Base-by-base conservation (phyloP, 2,113 vertebrate genomes). In the Anguilla japonica region DNA sequence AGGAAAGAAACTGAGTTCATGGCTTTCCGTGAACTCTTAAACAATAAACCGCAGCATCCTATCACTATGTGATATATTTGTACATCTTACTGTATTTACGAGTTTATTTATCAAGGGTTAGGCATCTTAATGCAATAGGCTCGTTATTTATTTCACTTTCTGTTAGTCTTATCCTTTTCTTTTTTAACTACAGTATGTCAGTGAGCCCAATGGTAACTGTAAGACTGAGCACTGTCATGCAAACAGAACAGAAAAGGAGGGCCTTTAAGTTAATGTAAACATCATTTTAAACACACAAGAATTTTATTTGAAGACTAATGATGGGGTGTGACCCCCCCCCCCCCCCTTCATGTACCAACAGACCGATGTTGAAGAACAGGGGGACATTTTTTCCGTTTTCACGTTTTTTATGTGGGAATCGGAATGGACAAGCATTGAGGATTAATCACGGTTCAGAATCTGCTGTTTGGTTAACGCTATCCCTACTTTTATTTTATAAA, bases 41-140 rank as follows among this genome's bases (percentile, higher is more conserved):
- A 87, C 93, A 89, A 91, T 93, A 96, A 97, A 97, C 96, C 94
- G 95, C 96, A 96, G 95, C 96, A 96, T 97, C 96, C 96, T 97
- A 96, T 97, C 96, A 97, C 97, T 97, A 97, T 97, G 96, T 97
- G 97, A 98, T 98, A 97, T 96, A 97, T 92, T 97, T 97, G 96
- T 97, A 97, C 96, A 97, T 96, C 96, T 97, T 96, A 97, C 96
- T 97, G 96, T 97, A 97, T 96, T 96, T 96, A 97, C 96, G 94
- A 97, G 93, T 96, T 97, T 96, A 96, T 97, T 97, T 96, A 95
- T 97, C 96, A 95, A 96, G 93, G 94, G 95, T 95, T 96, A 96
- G 95, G 94, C 95, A 95, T 96, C 95, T 96, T 96, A 88, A 87
- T 60, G 92, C 96, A 97, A 96, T 96, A 96, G 93, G 96, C 96